Percentiles rank a stretch among this genome's conserved stretches.
These are phyloP conservation scores for Pachyramphus minor DNA, from an alignment of 2,113 vertebrate species.

Conservation along the genomic window DNA sequence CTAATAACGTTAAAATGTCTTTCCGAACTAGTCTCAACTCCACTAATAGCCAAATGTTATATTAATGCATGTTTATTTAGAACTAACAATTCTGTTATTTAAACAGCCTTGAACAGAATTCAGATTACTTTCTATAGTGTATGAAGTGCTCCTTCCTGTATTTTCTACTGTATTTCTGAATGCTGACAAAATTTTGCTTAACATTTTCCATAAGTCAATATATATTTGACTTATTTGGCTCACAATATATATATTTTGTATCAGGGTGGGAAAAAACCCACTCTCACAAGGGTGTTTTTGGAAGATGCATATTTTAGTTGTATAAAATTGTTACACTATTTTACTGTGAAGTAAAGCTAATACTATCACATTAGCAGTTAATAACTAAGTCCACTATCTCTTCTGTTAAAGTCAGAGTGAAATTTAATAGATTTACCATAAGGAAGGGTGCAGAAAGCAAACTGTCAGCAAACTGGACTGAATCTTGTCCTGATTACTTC, in stretches of 20 bases:
- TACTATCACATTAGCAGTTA: not conserved
- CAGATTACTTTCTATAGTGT: not conserved
- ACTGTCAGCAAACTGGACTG: conserved; percentile 6
- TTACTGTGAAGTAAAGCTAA: not conserved
- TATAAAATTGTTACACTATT: not conserved
- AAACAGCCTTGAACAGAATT: not conserved
- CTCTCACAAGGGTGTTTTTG: not conserved
- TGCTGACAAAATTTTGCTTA: not conserved
- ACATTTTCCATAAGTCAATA: not conserved
- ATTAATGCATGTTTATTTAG: not conserved
- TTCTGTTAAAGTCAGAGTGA: not conserved
- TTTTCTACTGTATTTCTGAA: not conserved
- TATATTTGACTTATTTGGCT: not conserved
- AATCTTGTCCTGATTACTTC: conserved; percentile 46
- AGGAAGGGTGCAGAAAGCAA: not conserved
- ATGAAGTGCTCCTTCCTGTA: not conserved
- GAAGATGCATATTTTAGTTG: not conserved
- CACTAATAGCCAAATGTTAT: not conserved
- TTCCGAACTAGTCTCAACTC: not conserved
- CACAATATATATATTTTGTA: no score
- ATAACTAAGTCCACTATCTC: not conserved
- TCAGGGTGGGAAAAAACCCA: not conserved
- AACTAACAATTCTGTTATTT: not conserved
- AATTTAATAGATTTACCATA: not conserved
- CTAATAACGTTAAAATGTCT: not conserved